A percentile compares a stretch with the other conserved stretches of the same genome.
Conservation (phyloP, 2,797 vertebrate species). For the Ptychobarbus kaznakovi region DNA sequence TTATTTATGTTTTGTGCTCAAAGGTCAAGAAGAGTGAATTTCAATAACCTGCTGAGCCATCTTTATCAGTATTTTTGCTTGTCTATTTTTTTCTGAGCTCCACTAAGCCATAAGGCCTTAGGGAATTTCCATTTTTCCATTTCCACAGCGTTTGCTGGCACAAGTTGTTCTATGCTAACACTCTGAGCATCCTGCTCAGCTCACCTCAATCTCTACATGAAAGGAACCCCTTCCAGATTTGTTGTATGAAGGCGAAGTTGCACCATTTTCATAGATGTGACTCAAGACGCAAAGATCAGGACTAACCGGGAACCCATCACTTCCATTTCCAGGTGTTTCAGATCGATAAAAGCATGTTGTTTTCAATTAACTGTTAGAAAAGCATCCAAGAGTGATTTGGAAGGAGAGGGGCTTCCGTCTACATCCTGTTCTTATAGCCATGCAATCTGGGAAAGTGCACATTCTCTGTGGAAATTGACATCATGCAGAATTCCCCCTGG, state of each 20-base stretch:
- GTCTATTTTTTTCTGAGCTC: conserved; percentile 44
- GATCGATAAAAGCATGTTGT: conserved; percentile 54
- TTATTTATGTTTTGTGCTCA: neutral
- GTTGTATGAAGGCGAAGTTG: neutral
- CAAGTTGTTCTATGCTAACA: conserved; percentile 8
- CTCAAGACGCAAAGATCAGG: conserved; percentile 23
- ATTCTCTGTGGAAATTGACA: conserved; percentile 16
- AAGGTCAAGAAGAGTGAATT: conserved; percentile 16
- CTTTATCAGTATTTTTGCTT: conserved; percentile 45
- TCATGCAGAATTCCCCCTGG: conserved; percentile 37
- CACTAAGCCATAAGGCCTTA: conserved; percentile 49
- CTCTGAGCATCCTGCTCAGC: neutral
- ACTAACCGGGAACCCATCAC: conserved; percentile 25
- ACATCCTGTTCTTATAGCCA: conserved; percentile 8
- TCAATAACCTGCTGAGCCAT: conserved; percentile 28
- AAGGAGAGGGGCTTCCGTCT: conserved; percentile 25
- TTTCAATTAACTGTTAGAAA: conserved; percentile 28
- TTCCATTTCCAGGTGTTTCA: conserved; percentile 56
- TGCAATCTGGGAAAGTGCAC: conserved; percentile 17
- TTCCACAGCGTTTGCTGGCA: neutral
- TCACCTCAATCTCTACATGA: conserved; percentile 30
- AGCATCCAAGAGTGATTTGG: conserved; percentile 29
- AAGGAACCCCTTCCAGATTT: conserved; percentile 28
- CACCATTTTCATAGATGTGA: conserved; percentile 45
- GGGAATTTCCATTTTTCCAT: conserved; percentile 37